Conservation (phyloP, 2,888 invertebrate species). For the Cynaeus angustus region DNA sequence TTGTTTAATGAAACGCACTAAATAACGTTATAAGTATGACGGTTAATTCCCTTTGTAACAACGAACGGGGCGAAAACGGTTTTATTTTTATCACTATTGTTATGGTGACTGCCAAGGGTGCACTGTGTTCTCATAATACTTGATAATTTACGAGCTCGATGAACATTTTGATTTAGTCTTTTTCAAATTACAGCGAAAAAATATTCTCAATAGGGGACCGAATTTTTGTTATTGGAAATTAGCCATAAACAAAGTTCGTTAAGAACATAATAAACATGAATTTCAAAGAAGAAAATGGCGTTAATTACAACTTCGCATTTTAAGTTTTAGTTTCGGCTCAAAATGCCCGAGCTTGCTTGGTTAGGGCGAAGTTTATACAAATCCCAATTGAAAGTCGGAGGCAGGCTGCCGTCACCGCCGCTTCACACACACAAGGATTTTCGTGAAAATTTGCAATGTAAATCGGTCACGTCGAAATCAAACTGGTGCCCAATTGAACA, state of each 20-base stretch:
- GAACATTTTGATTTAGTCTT: no score
- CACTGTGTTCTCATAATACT: no score
- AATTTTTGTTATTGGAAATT: no score
- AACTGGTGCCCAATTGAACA: conserved; percentile 39
- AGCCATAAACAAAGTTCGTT: no score
- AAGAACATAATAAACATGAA: neutral
- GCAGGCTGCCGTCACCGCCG: conserved; percentile 13
- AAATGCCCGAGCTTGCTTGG: neutral
- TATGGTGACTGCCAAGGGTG: neutral
- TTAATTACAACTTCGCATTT: neutral
- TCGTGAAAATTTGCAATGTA: conserved; percentile 57
- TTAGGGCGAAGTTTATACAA: conserved; percentile 10
- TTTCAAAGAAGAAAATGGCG: neutral
- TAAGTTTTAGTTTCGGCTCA: conserved; percentile 8
- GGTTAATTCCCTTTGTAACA: conserved; percentile 7
- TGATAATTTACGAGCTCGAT: no score
- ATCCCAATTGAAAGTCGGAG: conserved; percentile 14
- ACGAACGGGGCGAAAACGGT: neutral
- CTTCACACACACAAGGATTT: conserved; percentile 10
- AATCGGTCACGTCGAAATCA: conserved; percentile 57
- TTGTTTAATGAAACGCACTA: conserved; percentile 31
- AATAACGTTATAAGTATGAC: conserved; percentile 11
- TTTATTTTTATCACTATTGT: conserved; percentile 11
- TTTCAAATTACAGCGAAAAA: no score
- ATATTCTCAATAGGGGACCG: no score